Evolutionary conservation across 2,113 vertebrate species (phyloP).

Genomic region (Hyaena hyaena): DNA sequence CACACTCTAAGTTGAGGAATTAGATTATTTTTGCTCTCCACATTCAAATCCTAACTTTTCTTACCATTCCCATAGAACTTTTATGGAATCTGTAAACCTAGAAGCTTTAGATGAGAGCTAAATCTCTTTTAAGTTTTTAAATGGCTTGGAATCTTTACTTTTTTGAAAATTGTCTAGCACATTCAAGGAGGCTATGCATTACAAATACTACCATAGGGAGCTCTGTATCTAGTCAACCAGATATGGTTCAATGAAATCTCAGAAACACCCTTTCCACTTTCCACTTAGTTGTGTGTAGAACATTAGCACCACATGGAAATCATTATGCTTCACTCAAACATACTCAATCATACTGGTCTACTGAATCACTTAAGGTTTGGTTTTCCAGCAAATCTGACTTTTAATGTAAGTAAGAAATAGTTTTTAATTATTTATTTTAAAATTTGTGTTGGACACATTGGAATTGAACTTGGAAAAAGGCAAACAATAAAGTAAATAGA

Average conservation of each 20-base stretch:
- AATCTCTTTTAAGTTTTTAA: constrained; percentile 46
- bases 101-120: constrained; percentile 61
- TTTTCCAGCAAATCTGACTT: neutral
- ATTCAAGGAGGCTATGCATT: constrained; percentile 61
- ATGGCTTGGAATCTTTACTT: constrained; percentile 66
- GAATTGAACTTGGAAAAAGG: constrained; percentile 38
- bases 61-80: constrained; percentile 3
- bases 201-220: constrained; percentile 52
- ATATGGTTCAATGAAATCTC: constrained; percentile 34
- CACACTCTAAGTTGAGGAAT: constrained; percentile 46
- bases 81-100: constrained; percentile 51
- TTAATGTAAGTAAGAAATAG: constrained; percentile 20
- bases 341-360: constrained; percentile 34
- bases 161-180: constrained; percentile 61
- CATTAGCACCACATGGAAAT: constrained; percentile 38
- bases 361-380: constrained; percentile 9
- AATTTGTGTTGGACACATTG: constrained; percentile 7
- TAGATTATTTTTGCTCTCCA: constrained; percentile 46
- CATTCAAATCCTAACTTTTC: constrained; percentile 51
- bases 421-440: constrained; percentile 49
- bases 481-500: constrained; percentile 2
- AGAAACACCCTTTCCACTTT: constrained; percentile 31
- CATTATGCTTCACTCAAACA: neutral
- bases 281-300: neutral
- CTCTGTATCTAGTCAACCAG: neutral